These are phyloP conservation scores for Rousettus leschenaultii DNA, from an alignment of 2,113 vertebrate genomes.

Conservation along the genomic window DNA sequence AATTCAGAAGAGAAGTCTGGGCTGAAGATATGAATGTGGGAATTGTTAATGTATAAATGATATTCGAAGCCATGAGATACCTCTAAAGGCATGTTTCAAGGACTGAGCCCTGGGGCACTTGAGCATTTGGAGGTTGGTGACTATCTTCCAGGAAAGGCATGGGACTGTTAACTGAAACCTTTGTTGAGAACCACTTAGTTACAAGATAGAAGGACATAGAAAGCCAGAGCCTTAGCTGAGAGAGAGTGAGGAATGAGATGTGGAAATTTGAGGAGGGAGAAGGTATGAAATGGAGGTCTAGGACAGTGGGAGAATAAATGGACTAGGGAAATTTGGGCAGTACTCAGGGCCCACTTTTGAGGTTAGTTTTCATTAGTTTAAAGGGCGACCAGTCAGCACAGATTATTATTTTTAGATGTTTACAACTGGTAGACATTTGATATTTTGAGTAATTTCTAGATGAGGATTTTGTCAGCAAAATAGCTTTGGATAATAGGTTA, in stretches of 20 bases:
- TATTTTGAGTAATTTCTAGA: constrained; percentile 20
- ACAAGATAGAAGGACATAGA: neutral
- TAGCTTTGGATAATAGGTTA: neutral
- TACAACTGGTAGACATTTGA: neutral
- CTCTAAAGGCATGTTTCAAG: neutral
- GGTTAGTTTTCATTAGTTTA: neutral
- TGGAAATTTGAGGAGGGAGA: neutral
- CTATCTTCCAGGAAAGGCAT: neutral
- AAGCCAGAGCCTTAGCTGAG: neutral
- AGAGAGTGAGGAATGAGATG: neutral
- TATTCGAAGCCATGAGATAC: neutral
- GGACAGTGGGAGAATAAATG: neutral
- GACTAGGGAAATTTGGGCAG: neutral
- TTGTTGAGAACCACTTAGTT: neutral
- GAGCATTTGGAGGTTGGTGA: neutral
- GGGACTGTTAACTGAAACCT: neutral
- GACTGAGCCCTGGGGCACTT: neutral
- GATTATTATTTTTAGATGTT: neutral
- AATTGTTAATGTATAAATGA: neutral
- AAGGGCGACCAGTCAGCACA: neutral
- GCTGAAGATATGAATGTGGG: neutral
- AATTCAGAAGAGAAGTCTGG: neutral
- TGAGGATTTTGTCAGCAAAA: neutral
- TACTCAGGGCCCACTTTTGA: neutral
- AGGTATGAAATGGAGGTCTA: neutral